Conservation (phyloP, 1,140 invertebrate species). For the Achatina immaculata region DNA sequence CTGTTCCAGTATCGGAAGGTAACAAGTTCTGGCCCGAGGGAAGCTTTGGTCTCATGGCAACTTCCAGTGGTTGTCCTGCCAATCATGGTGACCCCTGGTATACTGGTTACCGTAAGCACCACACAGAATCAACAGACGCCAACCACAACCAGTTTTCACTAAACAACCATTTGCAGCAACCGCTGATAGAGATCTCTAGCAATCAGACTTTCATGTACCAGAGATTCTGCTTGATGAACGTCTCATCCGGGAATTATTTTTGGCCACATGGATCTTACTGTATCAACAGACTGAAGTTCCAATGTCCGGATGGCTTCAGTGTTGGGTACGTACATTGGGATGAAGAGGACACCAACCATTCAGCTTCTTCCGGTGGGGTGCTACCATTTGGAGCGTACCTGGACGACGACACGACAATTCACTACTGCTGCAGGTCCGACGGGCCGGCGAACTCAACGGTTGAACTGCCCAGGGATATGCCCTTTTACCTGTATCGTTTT, state of each 20-base stretch:
- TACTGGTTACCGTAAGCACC: neutral
- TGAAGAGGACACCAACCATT: neutral
- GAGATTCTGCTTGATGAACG: neutral
- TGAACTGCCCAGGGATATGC: neutral
- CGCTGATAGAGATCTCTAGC: neutral
- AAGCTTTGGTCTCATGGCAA: neutral
- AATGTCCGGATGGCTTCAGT: neutral
- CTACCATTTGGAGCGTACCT: neutral
- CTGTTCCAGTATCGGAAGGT: neutral
- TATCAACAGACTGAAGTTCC: neutral
- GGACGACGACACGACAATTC: neutral
- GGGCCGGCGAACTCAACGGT: neutral
- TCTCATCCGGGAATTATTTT: neutral
- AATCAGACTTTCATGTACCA: neutral
- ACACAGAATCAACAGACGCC: neutral
- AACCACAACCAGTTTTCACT: conserved; percentile 2
- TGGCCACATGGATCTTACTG: neutral
- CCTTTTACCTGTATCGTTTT: conserved; percentile 4
- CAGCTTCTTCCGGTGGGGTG: neutral
- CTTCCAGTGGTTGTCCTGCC: neutral
- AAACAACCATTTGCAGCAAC: neutral
- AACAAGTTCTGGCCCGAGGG: conserved; percentile 9
- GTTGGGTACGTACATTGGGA: neutral
- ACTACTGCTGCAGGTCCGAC: conserved; percentile 10
- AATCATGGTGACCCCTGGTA: neutral